Base-by-base conservation (phyloP, 2,888 invertebrate species). In the Ferdinandea cuprea region DNA sequence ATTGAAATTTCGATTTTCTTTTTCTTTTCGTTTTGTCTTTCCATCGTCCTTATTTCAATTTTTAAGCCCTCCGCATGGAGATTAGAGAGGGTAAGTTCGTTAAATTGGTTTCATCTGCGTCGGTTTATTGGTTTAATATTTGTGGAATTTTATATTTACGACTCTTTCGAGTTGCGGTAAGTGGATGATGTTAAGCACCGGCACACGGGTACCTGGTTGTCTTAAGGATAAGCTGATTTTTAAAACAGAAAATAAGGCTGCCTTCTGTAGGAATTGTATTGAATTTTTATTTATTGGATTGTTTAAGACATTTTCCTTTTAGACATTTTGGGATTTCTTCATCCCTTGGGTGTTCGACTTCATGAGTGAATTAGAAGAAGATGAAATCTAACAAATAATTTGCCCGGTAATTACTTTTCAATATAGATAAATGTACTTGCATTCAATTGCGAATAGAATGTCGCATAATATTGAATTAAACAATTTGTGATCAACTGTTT, bases 131-230 rank as follows among this genome's bases (percentile, higher is more conserved):
- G 63, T 73, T 46, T 54, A 54, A 63, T 63, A 73, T 63, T 54
- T 63, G 63, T 13, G 73, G 56, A 73, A 48, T 73, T 73, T 73
- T 65, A 65, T 73, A 73, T 63, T 72, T 72, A 61, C 42, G 72
- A 54, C 52, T 44, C 44, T 63, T 61, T 52, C 32, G 52, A 52
- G 46, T 44, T 37, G 42, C 25, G 15, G 35, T 32, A 52, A 52
- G 35, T 54, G 61, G 44, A 50, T 59, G 30, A 59, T 28, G 40
- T 40, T 30, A 13, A 11, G 28, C 48, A n/a, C n/a, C 15, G 25
- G n/a, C 30, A 65, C 9, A 44, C 19, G 19, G 40, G n/a, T 17
- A 15, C 17, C 13, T 19, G 9, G 9, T 30, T 35, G 19, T 58
- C 52, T 28, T 13, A 13, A 6, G 48, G 19, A 69, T 19, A 56